A percentile compares a stretch with the other conserved stretches of the same genome.
Evolutionary conservation across 37 sponge, comb jelly and placozoan genomes (phyloP).

Genomic region (Agelas oroides): DNA sequence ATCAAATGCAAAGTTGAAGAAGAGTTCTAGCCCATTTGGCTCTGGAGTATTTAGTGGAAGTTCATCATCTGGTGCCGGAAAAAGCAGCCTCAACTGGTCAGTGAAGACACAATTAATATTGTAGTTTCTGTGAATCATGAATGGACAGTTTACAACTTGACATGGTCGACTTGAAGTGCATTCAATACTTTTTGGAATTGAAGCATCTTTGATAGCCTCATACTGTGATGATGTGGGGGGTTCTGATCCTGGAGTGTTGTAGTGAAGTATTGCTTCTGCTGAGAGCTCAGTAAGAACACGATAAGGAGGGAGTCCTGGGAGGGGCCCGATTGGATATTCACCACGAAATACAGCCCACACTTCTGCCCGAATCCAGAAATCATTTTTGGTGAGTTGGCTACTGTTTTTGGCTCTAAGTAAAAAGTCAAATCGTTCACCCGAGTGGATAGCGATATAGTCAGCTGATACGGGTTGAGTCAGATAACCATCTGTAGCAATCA

Average conservation of each 20-base stretch:
- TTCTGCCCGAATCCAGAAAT: neutral
- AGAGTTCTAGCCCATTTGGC: neutral
- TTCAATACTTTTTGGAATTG: neutral
- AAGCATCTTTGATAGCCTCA: neutral
- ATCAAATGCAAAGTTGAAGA: conserved; percentile 46
- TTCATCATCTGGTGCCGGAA: neutral
- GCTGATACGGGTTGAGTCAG: conserved; percentile 47
- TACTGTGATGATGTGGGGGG: conserved; percentile 10
- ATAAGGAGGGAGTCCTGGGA: too few relatives aligned
- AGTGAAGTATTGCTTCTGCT: conserved; percentile 44
- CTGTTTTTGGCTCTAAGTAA: too few relatives aligned
- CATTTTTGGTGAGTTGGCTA: too few relatives aligned
- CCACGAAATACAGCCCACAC: too few relatives aligned
- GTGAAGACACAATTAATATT: conserved; percentile 4
- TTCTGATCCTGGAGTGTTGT: neutral
- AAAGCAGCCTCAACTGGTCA: conserved; percentile 6
- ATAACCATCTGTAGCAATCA: conserved; percentile 77
- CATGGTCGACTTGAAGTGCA: conserved; percentile 10
- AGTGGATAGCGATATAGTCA: conserved; percentile 80
- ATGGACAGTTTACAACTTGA: conserved; percentile 38
- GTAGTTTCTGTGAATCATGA: neutral
- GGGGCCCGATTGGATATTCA: too few relatives aligned
- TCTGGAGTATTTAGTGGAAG: neutral
- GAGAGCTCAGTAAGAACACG: neutral
- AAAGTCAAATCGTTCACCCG: conserved; percentile 86